Percentiles rank a stretch among this genome's conserved stretches.
These are phyloP conservation scores for Stramonita haemastoma DNA, from an alignment of 2,888 invertebrate genomes.

Conservation along the genomic window DNA sequence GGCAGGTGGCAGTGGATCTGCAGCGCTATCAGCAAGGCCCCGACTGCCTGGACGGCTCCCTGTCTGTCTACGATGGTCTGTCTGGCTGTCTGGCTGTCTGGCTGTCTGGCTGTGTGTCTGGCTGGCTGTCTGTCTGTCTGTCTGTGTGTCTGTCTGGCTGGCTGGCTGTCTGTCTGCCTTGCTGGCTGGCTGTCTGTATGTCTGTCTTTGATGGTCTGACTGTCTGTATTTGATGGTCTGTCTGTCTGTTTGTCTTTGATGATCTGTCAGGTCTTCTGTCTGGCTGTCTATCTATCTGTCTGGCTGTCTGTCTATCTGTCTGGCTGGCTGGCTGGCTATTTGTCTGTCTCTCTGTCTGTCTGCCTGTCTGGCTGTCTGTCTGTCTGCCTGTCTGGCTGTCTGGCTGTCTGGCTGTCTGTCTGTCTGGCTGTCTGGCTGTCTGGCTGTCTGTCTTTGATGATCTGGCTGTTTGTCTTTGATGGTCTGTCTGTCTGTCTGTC, in stretches of 20 bases:
- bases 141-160: background rate
- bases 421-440: too few relatives aligned
- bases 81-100: background rate
- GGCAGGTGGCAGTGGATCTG: conserved; percentile 29
- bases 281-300: too few relatives aligned
- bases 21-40: background rate
- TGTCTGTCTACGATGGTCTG: conserved; percentile 36
- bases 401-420: too few relatives aligned
- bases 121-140: background rate
- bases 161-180: background rate
- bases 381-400: too few relatives aligned
- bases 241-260: too few relatives aligned
- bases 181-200: background rate
- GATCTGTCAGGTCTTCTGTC: too few relatives aligned
- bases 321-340: too few relatives aligned
- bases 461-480: background rate
- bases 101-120: background rate
- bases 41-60: conserved; percentile 14
- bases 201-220: too few relatives aligned
- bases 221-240: too few relatives aligned
- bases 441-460: background rate
- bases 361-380: too few relatives aligned
- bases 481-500: background rate
- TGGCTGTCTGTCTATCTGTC: too few relatives aligned
- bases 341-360: too few relatives aligned